These are phyloP conservation scores for Drosophila villosipedis DNA, from an alignment of 2,888 invertebrate species.

Conservation along the genomic window DNA sequence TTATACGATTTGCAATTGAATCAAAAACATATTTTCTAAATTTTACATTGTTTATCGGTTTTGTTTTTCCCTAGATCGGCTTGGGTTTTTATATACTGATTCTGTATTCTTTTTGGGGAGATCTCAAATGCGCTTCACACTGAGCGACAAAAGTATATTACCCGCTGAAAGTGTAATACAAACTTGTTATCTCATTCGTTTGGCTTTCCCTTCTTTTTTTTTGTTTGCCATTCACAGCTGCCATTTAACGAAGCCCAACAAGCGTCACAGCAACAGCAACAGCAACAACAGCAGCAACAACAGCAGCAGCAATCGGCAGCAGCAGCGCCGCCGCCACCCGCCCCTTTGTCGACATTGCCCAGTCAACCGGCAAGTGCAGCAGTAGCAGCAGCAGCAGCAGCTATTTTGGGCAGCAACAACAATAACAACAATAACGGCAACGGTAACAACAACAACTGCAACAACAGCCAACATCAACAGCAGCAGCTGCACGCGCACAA, in stretches of 20 bases:
- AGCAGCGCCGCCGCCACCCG: conserved; percentile 72
- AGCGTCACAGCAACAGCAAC: conserved; percentile 58
- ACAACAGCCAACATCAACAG: conserved; percentile 56
- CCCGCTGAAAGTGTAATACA: neutral
- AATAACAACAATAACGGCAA: conserved; percentile 36
- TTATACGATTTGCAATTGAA: neutral
- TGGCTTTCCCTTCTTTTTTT: conserved; percentile 11
- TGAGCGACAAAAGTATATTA: neutral
- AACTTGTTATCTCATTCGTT: conserved; percentile 33
- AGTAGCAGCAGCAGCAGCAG: conserved; percentile 54
- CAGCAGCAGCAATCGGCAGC: conserved; percentile 50
- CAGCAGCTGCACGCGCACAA: conserved; percentile 63
- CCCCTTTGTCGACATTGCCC: conserved; percentile 75
- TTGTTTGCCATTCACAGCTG: conserved; percentile 55
- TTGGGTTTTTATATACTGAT: neutral
- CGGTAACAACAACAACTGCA: conserved; percentile 36
- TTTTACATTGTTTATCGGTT: neutral
- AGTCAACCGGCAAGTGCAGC: conserved; percentile 61
- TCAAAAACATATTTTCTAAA: neutral
- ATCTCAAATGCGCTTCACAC: neutral
- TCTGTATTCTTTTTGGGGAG: neutral
- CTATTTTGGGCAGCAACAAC: conserved; percentile 49
- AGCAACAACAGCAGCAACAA: conserved; percentile 43
- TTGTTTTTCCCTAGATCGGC: neutral
- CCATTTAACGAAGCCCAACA: conserved; percentile 80